Percentiles rank a stretch among this genome's conserved stretches.
Conservation (phyloP, 2,888 invertebrate species). For the Conops quadrifasciatus region DNA sequence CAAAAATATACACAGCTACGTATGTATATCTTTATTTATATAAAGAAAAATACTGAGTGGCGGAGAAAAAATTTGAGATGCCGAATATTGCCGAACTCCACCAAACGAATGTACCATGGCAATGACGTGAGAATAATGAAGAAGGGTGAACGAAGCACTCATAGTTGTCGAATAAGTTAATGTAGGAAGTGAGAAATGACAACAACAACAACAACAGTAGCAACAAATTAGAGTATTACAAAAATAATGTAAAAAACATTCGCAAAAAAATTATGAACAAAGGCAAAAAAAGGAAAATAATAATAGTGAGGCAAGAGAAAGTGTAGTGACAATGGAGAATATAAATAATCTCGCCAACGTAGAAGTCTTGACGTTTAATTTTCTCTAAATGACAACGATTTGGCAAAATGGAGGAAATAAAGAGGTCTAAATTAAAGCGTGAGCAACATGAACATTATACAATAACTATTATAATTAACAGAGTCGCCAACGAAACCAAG, state of each 20-base stretch:
- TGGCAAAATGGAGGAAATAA: slow-evolving; percentile 10
- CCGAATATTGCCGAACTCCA: no score
- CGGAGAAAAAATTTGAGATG: no score
- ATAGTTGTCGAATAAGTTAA: slow-evolving; percentile 18
- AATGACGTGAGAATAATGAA: no score
- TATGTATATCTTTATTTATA: no score
- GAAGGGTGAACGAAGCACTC: slow-evolving; percentile 28
- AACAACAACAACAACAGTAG: neutral
- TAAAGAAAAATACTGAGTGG: no score
- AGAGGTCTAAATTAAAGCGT: neutral
- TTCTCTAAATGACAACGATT: slow-evolving; percentile 24
- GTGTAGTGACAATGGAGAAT: neutral
- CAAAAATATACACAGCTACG: no score
- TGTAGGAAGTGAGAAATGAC: neutral
- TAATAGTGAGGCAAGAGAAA: neutral
- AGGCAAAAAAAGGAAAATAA: neutral
- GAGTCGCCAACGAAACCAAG: no score
- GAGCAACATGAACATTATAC: no score
- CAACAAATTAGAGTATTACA: neutral
- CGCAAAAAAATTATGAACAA: neutral
- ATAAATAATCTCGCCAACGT: slow-evolving; percentile 21
- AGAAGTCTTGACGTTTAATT: slow-evolving; percentile 32
- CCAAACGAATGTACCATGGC: no score
- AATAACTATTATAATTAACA: no score
- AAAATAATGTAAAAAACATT: neutral